Conservation (phyloP, 2,797 vertebrate genomes). For the Borostomias antarcticus region DNA sequence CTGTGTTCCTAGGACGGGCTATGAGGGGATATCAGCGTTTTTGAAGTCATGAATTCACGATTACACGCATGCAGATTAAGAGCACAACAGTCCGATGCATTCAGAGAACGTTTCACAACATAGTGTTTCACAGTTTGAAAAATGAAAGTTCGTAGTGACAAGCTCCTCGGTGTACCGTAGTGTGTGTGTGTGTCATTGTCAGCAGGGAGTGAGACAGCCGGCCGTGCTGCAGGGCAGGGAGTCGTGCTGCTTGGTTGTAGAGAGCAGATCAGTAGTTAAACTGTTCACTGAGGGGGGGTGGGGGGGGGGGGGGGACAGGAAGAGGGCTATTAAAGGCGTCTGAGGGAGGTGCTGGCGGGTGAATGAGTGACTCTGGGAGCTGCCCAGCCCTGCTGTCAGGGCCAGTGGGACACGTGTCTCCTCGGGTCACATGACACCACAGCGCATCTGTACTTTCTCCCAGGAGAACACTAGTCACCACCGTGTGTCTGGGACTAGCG, state of each 20-base stretch:
- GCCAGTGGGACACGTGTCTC: background rate
- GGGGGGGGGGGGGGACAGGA: conserved; percentile 10
- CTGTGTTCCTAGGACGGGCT: no score
- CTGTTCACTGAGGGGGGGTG: background rate
- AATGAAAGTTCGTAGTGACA: background rate
- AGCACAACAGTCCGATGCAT: no score
- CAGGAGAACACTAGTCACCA: no score
- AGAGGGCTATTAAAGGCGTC: conserved; percentile 28
- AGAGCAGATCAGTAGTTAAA: conserved; percentile 18
- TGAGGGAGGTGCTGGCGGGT: conserved; percentile 18
- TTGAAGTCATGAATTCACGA: no score
- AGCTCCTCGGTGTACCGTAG: background rate
- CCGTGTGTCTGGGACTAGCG: no score
- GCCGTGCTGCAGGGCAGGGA: background rate
- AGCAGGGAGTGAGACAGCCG: background rate
- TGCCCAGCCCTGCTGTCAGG: background rate
- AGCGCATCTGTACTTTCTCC: background rate
- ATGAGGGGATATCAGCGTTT: no score
- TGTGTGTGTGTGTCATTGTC: conserved; percentile 3
- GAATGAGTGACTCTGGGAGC: conserved; percentile 5
- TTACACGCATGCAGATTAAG: no score
- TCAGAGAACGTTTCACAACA: background rate
- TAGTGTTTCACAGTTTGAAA: background rate
- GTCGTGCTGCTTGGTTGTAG: background rate
- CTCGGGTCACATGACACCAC: no score